Percentiles rank a stretch among this genome's conserved stretches.
Conservation (phyloP, 1,140 invertebrate species). For the Drosophila setifemur region DNA sequence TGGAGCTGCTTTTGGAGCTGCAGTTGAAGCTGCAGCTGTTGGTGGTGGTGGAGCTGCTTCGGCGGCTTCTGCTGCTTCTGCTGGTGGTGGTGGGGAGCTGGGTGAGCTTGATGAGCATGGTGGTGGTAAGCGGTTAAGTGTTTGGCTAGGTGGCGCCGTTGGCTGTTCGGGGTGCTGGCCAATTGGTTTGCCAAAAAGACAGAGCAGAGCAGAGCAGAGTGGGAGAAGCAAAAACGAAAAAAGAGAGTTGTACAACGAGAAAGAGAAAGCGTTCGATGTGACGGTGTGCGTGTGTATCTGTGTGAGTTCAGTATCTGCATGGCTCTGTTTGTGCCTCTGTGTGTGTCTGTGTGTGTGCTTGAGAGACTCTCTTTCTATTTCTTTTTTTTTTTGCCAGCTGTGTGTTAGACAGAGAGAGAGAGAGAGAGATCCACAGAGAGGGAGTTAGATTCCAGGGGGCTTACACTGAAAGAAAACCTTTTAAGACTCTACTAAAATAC, state of each 20-base stretch:
- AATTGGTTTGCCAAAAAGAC: conserved; percentile 61
- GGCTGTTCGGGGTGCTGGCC: conserved; percentile 81
- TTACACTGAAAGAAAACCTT: conserved; percentile 9
- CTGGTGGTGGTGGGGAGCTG: conserved; percentile 17
- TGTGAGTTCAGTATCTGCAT: too few relatives aligned
- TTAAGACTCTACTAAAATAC: conserved; percentile 3
- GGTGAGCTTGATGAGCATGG: conserved; percentile 56
- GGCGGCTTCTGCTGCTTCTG: conserved; percentile 27
- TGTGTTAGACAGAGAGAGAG: conserved; percentile 2
- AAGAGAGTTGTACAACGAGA: conserved; percentile 79
- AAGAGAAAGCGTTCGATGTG: conserved; percentile 72
- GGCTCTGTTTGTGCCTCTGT: too few relatives aligned
- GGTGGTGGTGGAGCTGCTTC: background rate
- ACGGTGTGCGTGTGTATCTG: background rate
- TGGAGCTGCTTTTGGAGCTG: conserved; percentile 3
- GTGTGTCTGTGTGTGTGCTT: conserved; percentile 11
- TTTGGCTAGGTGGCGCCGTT: conserved; percentile 82
- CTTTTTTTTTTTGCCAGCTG: conserved; percentile 14
- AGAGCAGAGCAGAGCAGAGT: too few relatives aligned
- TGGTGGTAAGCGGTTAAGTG: conserved; percentile 74
- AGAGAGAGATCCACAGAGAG: background rate
- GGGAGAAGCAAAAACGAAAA: conserved; percentile 68
- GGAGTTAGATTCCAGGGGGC: background rate
- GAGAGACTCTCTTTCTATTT: conserved; percentile 48
- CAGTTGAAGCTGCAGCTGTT: conserved; percentile 4